A percentile compares a stretch with the other conserved stretches of the same genome.
Evolutionary conservation across 2,113 vertebrate species (phyloP).

Genomic region (Cygnus atratus): DNA sequence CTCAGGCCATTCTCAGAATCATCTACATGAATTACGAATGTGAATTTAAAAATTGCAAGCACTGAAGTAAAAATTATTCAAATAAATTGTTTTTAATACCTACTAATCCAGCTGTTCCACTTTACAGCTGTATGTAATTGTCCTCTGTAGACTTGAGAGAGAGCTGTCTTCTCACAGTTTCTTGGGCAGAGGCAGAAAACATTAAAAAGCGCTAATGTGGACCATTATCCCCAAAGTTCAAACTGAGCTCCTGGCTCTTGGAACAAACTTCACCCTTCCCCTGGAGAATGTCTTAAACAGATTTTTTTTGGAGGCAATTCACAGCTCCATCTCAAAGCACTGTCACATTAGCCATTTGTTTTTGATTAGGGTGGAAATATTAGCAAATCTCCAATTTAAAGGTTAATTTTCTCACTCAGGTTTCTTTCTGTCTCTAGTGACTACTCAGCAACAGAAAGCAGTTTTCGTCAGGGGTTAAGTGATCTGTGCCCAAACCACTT

Average conservation of each 20-base stretch:
- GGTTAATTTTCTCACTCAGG: background rate
- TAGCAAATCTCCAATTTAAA: background rate
- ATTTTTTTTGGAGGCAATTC: background rate
- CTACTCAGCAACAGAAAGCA: background rate
- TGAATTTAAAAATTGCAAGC: background rate
- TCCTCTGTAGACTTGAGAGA: background rate
- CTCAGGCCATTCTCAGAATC: background rate
- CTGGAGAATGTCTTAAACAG: background rate
- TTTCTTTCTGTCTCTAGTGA: conserved; percentile 8
- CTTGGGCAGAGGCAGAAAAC: background rate
- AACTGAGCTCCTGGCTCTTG: background rate
- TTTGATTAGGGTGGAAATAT: background rate
- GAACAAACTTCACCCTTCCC: background rate
- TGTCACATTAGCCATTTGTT: background rate
- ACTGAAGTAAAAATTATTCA: background rate
- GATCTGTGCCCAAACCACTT: background rate
- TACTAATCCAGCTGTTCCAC: background rate
- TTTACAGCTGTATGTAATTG: background rate
- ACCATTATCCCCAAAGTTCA: background rate
- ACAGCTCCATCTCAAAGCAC: background rate
- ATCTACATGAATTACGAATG: background rate
- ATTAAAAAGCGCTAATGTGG: background rate
- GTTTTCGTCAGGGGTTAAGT: background rate
- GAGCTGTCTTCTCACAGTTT: background rate
- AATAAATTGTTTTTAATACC: background rate